Percentiles rank a stretch among this genome's conserved stretches.
Evolutionary conservation across 2,797 vertebrate genomes (phyloP).

Genomic region (Parauchenoglanis punctatus): DNA sequence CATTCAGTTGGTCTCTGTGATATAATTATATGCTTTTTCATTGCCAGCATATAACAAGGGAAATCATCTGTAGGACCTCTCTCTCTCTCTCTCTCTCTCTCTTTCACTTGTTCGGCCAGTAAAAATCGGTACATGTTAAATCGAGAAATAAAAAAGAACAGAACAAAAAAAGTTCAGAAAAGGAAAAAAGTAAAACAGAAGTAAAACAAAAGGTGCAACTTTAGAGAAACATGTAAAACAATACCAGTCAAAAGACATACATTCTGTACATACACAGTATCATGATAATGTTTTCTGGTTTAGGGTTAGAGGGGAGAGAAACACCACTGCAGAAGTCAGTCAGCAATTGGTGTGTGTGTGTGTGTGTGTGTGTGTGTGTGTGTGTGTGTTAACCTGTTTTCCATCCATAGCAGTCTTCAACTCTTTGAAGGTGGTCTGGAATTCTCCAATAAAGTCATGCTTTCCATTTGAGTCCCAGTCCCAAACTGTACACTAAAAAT

Average conservation of each 20-base stretch:
- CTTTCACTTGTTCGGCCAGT: not conserved
- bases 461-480: conserved; percentile 99
- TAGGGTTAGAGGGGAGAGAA: no score
- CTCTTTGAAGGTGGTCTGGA: conserved; percentile 94
- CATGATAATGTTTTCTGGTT: no score
- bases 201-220: no score
- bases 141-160: not conserved
- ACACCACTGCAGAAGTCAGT: no score
- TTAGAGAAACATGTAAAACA: not conserved
- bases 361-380: conserved; percentile 26
- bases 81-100: no score
- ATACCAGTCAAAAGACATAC: not conserved
- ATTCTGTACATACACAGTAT: not conserved
- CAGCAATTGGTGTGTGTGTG: no score
- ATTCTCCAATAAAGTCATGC: conserved; percentile 98
- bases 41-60: not conserved
- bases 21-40: conserved; percentile 6
- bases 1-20: not conserved
- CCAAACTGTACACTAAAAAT: conserved; percentile 92
- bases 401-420: conserved; percentile 92
- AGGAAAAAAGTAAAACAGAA: not conserved
- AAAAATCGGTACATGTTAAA: no score
- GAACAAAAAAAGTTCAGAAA: not conserved
- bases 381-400: conserved; percentile 81
- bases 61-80: conserved; percentile 24